A percentile compares a stretch with the other conserved stretches of the same genome.
These are phyloP conservation scores for Stomatorhinus walkeri DNA, from an alignment of 2,797 vertebrate species.

Conservation along the genomic window DNA sequence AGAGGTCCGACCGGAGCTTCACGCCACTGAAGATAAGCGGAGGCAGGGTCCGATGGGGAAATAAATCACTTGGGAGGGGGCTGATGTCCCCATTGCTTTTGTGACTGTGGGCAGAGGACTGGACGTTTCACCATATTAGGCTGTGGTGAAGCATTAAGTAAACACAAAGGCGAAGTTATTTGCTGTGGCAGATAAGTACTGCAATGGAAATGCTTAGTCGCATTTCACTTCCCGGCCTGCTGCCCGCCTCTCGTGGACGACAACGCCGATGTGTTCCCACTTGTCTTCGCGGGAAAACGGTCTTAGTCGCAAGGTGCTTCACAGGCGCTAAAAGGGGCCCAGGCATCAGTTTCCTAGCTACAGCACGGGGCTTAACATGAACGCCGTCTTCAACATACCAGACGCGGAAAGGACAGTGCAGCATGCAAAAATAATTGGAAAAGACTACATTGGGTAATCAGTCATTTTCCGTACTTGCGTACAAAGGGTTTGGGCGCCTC, in stretches of 20 bases:
- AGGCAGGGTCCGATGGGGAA: conserved; percentile 5
- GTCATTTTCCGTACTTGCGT: neutral
- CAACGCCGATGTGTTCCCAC: no score
- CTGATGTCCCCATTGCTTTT: conserved; percentile 46
- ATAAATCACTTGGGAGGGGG: conserved; percentile 21
- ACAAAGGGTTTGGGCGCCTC: neutral
- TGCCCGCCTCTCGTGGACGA: neutral
- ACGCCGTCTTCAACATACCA: neutral
- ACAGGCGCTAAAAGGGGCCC: neutral
- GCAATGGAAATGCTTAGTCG: neutral
- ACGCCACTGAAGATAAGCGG: conserved; percentile 40
- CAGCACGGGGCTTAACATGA: neutral
- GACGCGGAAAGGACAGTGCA: neutral
- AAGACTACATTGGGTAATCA: neutral
- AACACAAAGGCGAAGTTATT: conserved; percentile 49
- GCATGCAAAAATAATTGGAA: neutral
- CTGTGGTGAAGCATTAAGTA: conserved; percentile 42
- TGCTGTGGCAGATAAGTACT: conserved; percentile 54
- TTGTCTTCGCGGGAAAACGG: neutral
- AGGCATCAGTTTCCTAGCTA: neutral
- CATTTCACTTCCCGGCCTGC: neutral
- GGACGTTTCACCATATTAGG: conserved; percentile 67
- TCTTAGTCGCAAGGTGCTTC: neutral
- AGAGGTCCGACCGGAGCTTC: conserved; percentile 31
- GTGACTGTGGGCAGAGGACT: conserved; percentile 61